Evolutionary conservation across 2,113 vertebrate genomes (phyloP).

Genomic region (Hyla sarda): DNA sequence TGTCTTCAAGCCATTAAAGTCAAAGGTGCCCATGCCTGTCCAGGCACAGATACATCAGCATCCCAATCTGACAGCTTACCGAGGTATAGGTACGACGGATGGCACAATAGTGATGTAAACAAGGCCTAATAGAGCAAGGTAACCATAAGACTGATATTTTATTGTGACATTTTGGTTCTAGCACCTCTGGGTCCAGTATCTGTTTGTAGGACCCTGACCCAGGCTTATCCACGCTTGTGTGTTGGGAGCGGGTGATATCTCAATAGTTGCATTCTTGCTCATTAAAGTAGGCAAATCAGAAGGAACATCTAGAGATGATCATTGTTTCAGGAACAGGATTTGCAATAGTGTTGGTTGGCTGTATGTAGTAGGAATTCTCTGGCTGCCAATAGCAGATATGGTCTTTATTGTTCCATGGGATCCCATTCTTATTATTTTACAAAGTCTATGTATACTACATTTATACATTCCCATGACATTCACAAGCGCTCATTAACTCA

Average conservation of each 20-base stretch:
- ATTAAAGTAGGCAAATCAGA: not conserved
- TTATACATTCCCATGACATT: not conserved
- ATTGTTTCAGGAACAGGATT: not conserved
- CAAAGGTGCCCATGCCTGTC: too few relatives aligned
- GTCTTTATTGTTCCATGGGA: not conserved
- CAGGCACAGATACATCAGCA: too few relatives aligned
- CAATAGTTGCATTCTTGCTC: not conserved
- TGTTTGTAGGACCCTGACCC: too few relatives aligned
- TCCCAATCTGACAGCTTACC: too few relatives aligned
- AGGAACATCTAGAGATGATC: not conserved
- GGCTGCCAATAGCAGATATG: not conserved
- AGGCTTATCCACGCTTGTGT: not conserved
- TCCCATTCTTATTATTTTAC: not conserved
- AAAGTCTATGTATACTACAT: not conserved
- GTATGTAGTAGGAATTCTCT: not conserved
- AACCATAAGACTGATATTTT: too few relatives aligned
- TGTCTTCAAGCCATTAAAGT: too few relatives aligned
- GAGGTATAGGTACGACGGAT: too few relatives aligned
- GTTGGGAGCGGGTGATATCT: not conserved
- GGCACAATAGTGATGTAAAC: too few relatives aligned
- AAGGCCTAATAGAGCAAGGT: too few relatives aligned
- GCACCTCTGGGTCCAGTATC: too few relatives aligned
- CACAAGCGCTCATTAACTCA: not conserved
- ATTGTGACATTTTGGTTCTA: too few relatives aligned
- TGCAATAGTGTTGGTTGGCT: not conserved